Conservation (phyloP, 1,140 invertebrate genomes). For the Hestina assimilis region DNA sequence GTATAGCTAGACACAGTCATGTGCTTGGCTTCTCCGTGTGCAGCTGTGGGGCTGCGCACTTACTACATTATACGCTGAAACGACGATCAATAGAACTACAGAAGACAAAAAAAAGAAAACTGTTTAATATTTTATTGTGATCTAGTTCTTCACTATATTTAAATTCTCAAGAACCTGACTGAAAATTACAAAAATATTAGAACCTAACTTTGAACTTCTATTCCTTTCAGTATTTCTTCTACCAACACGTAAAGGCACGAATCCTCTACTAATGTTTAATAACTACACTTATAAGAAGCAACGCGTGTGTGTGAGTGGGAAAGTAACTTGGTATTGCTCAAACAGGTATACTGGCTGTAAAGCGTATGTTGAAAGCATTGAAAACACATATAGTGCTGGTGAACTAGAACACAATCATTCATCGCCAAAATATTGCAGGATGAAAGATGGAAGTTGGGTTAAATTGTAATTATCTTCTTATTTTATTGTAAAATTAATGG, state of each 20-base stretch:
- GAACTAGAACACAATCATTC: conserved; percentile 20
- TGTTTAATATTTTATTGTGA: too few relatives aligned
- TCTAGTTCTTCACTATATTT: too few relatives aligned
- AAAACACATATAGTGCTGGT: conserved; percentile 3
- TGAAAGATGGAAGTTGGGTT: conserved; percentile 17
- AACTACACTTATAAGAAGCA: conserved; percentile 25
- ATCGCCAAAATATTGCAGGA: conserved; percentile 13
- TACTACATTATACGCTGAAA: too few relatives aligned
- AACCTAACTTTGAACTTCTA: too few relatives aligned
- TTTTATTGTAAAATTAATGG: too few relatives aligned
- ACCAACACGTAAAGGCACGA: conserved; percentile 3
- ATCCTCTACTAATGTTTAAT: conserved; percentile 6
- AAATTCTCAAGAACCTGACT: neutral
- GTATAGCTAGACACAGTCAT: too few relatives aligned
- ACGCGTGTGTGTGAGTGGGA: neutral
- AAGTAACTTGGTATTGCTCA: conserved; percentile 24
- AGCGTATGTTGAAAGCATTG: conserved; percentile 14
- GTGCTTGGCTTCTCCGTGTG: too few relatives aligned
- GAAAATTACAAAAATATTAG: too few relatives aligned
- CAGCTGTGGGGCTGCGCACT: too few relatives aligned
- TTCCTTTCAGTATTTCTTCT: conserved; percentile 10
- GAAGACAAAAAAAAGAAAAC: too few relatives aligned
- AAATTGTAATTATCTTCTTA: too few relatives aligned
- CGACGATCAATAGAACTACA: too few relatives aligned
- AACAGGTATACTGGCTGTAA: conserved; percentile 18